Conservation (phyloP, 2,888 invertebrate species). For the Pseudococcus longispinus region DNA sequence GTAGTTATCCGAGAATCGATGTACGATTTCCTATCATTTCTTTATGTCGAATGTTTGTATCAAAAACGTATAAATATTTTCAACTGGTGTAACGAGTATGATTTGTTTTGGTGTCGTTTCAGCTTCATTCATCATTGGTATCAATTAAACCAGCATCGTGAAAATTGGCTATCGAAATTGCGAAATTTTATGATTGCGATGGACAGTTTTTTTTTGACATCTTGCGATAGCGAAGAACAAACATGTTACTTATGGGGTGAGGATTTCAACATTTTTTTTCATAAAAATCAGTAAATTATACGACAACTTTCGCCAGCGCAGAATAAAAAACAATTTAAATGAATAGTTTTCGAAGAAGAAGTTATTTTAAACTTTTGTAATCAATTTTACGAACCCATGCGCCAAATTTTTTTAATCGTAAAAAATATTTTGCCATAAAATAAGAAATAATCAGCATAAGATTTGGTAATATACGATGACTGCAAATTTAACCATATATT, state of each 20-base stretch:
- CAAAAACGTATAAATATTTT: background rate
- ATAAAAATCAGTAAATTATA: background rate
- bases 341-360: background rate
- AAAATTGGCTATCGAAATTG: no score
- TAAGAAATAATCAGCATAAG: background rate
- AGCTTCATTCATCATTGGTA: no score
- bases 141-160: no score
- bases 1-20: background rate
- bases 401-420: background rate
- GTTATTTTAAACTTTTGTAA: background rate
- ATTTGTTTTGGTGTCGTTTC: no score
- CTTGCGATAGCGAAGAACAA: background rate
- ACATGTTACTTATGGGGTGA: background rate
- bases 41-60: background rate
- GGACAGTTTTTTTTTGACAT: no score
- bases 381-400: background rate
- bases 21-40: background rate
- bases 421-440: background rate
- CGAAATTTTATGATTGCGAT: no score
- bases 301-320: background rate
- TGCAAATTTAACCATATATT: constrained; percentile 1
- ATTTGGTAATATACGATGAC: background rate
- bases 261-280: background rate
- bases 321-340: background rate
- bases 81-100: background rate